Evolutionary conservation across 2,113 vertebrate genomes (phyloP), one percentile per base, ranked within the genome.

Genomic region (Lepus americanus): DNA sequence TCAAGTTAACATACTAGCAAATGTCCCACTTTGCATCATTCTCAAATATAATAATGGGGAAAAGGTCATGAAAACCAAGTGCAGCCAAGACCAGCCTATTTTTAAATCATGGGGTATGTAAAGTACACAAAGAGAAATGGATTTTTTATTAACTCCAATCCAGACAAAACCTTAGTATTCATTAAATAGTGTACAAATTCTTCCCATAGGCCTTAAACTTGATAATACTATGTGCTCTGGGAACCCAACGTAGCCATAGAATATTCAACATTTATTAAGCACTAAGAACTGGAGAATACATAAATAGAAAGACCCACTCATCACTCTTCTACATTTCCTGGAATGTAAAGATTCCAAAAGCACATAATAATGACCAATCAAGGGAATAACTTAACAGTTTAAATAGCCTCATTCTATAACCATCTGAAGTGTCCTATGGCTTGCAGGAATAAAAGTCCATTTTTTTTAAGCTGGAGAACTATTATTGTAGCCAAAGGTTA

Each of bases 11-110:
- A 89, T 76, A 78, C 19, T 53, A 76, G 36, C 74, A 80, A 77
- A 89, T 16, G 39, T 64, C 31, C n/a, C 16, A 3, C n/a, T 94
- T n/a, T 80, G 22, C 44, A 95, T 88, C 25, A 69, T 49, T 64
- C 13, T 95, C 70, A 70, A 64, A 63, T 97, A 78, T 97, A 82
- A 90, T 39, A 95, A 94, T 31, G 55, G 25, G 74, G 55, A 20
- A 73, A 79, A 88, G 39, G 69, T 74, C 76, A 73, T 27, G 7
- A 91, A 92, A 94, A 87, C n/a, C 17, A 94, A 81, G 25, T 36
- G 17, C 6, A 72, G n/a, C 36, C 59, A 81, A 92, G 70, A 87
- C 36, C 3, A 33, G 16, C 33, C 55, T 91, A 73, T 78, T 89
- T 93, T 66, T 72, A 95, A 89, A 94, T 16, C 59, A 92, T 11